Evolutionary conservation across 30 jellyfish, hydroid and myxozoan species (phyloP).

Genomic region (Phacellophora camtschatica): DNA sequence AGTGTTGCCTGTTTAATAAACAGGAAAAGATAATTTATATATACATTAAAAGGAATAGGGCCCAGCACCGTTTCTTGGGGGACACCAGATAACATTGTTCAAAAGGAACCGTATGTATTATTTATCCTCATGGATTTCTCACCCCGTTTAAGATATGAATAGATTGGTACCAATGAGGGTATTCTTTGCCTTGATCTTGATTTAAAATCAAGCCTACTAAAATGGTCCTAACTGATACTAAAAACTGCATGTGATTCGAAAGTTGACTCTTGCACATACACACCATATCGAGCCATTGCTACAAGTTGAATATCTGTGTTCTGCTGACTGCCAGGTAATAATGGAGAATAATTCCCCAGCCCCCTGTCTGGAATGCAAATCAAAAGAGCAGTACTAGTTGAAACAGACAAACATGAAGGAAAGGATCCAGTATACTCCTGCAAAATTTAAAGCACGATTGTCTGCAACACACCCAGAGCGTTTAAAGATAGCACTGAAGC

Average conservation of each 20-base stretch:
- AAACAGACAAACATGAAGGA: neutral
- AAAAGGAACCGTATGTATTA: too few relatives aligned
- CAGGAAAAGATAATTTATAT: too few relatives aligned
- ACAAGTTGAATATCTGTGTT: conserved; percentile 17
- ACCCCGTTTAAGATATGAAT: too few relatives aligned
- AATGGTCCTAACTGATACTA: neutral
- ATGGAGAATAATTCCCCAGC: neutral
- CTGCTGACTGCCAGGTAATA: neutral
- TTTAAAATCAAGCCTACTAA: neutral
- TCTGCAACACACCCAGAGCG: conserved; percentile 13
- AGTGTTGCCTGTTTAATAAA: too few relatives aligned
- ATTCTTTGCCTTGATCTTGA: conserved; percentile 5
- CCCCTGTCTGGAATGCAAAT: neutral
- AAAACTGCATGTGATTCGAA: conserved; percentile 15
- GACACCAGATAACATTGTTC: too few relatives aligned
- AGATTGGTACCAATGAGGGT: too few relatives aligned
- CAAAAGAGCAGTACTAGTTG: neutral
- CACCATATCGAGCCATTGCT: neutral
- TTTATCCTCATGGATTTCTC: too few relatives aligned
- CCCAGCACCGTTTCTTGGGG: too few relatives aligned
- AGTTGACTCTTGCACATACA: neutral
- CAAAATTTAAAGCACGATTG: neutral
- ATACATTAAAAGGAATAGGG: too few relatives aligned
- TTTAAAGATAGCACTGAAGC: conserved; percentile 9
- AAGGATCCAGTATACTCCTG: neutral